Base-by-base conservation (phyloP, 1,140 invertebrate genomes). In the Meloidogyne chitwoodi region DNA sequence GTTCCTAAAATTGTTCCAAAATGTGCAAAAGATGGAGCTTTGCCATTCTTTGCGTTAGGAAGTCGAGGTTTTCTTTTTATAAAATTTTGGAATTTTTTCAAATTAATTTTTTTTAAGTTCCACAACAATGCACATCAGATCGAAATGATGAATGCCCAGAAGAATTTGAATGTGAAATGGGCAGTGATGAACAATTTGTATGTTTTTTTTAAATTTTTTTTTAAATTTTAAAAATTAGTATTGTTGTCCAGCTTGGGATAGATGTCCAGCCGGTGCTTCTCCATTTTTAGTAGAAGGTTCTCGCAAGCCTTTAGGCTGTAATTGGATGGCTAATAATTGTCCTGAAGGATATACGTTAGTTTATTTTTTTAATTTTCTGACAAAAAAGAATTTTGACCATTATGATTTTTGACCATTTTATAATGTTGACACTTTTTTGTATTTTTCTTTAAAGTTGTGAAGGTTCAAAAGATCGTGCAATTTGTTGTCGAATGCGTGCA, bases 241-340 rank as follows among this genome's bases (percentile, higher is more conserved):
- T 61, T 83, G 82, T 63, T 83, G 82, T 34, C 82, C 82, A 3
- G 81, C 83, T 0, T 83, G 76, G 79, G 77, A 84, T 44, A 62
- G 74, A 29, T 84, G 82, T 74, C 82, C 82, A 19, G 31, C 44
- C 14, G 79, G 77, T 48, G 73, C 79, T 26, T 83, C 83, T 11
- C 77, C 82, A 26, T 81, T 84, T 41, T 63, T 84, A n/a, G 74
- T 84, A 29, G 80, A 84, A 68, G 80, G 83, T 29, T 72, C 48
- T 48, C 67, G 81, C 11, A 82, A 82, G n/a, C 81, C 81, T 27
- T 62, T 82, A 22, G 81, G 81, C 6, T 85, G 85, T 74, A 81
- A 81, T 76, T 81, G 85, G 69, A 77, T 85, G 31, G 79, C 82
- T 14, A 83, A 85, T 56, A 87, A 86, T 76, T 86, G 84, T 41